A percentile compares a stretch with the other conserved stretches of the same genome.
Evolutionary conservation across 37 sponge, comb jelly and placozoan genomes (phyloP).

Genomic region (Halichondria panicea): DNA sequence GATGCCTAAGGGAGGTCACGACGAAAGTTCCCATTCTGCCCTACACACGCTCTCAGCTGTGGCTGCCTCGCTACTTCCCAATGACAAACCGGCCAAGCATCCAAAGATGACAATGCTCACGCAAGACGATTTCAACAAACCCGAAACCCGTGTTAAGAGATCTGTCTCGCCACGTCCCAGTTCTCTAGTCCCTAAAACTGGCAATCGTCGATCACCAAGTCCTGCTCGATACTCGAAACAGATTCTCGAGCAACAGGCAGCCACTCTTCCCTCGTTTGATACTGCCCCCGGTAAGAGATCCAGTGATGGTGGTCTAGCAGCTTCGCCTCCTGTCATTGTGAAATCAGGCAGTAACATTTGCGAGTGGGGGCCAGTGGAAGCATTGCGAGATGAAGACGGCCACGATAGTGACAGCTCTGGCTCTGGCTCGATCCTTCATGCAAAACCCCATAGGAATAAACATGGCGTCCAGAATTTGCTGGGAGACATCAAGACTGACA

Average conservation of each 20-base stretch:
- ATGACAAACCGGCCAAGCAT: neutral
- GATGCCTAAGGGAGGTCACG: no score
- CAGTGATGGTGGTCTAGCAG: neutral
- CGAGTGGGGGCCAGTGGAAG: neutral
- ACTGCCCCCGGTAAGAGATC: neutral
- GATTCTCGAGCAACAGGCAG: neutral
- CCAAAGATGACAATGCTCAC: neutral
- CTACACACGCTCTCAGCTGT: no score
- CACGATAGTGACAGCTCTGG: slow-evolving; percentile 85
- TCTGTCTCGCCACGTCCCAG: slow-evolving; percentile 21
- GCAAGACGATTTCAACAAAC: neutral
- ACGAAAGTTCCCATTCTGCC: no score
- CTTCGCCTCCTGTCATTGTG: slow-evolving; percentile 2
- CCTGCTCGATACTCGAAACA: slow-evolving; percentile 1
- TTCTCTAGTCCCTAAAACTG: neutral
- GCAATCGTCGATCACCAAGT: slow-evolving; percentile 11
- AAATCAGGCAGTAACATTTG: slow-evolving; percentile 5
- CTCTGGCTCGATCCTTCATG: slow-evolving; percentile 52
- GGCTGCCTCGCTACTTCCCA: neutral
- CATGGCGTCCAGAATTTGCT: no score
- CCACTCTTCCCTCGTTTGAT: slow-evolving; percentile 15
- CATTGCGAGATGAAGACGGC: slow-evolving; percentile 16
- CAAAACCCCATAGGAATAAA: slow-evolving; percentile 22
- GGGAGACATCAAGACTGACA: no score
- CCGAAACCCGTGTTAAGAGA: neutral